Conservation (phyloP, 1,140 invertebrate genomes). For the Heliconius hewitsoni region DNA sequence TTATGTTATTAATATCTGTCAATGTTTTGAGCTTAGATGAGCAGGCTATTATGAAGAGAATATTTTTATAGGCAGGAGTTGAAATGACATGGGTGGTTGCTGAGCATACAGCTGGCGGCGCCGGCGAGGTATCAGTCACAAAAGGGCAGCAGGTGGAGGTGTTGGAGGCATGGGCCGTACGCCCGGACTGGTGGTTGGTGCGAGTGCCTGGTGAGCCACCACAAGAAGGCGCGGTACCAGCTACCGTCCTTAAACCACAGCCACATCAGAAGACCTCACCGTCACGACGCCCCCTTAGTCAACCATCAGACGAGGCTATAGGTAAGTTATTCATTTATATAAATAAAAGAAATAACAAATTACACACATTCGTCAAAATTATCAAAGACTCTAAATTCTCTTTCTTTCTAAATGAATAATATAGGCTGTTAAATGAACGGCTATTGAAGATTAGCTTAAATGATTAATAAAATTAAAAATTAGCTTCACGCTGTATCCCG, state of each 20-base stretch:
- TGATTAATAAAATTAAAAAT: too few species aligned
- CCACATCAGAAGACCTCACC: constrained; percentile 84
- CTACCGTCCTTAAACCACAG: constrained; percentile 89
- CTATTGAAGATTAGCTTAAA: too few species aligned
- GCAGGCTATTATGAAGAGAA: background rate
- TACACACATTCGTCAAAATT: too few species aligned
- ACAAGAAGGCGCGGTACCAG: constrained; percentile 91
- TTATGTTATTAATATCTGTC: too few species aligned
- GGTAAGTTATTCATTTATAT: constrained; percentile 53
- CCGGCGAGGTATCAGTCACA: constrained; percentile 88
- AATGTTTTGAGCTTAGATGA: background rate
- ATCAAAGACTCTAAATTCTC: too few species aligned
- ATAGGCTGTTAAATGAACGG: too few species aligned
- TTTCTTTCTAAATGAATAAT: too few species aligned
- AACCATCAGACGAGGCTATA: constrained; percentile 62
- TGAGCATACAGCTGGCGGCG: constrained; percentile 87
- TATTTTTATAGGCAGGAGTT: constrained; percentile 52
- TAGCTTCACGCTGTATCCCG: too few species aligned
- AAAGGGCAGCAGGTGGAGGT: constrained; percentile 97
- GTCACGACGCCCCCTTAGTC: constrained; percentile 77
- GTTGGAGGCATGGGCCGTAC: constrained; percentile 85
- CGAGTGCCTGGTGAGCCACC: constrained; percentile 83
- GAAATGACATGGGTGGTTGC: constrained; percentile 94
- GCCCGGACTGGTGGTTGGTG: constrained; percentile 85
- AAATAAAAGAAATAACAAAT: background rate